Base-by-base conservation (phyloP, 1,140 invertebrate species). In the Saccostrea echinata region DNA sequence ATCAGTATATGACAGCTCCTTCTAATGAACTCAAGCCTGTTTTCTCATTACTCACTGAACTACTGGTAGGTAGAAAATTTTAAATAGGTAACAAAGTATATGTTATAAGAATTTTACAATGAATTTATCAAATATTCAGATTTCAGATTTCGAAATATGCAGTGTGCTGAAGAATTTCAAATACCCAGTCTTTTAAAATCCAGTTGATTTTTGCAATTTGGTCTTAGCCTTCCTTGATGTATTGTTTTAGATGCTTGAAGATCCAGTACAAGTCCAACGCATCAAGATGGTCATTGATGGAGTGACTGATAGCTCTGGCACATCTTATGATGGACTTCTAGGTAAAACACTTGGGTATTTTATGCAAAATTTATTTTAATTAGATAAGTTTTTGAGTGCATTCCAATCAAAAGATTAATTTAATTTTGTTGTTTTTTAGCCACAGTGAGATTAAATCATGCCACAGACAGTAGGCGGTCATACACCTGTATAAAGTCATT, bases 401-500 rank as follows among this genome's bases (percentile, higher is more conserved):
- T 43, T 1, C 1, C 4, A 43, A 1, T 6, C n/a, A n/a, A 43
- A 43, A 43, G 9, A 43, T 0, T 43, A 43, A 6, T 43, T 43
- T 2, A 3, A 1, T 2, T 8, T 43, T n/a, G n/a, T 3, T 27
- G 53, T 57, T 51, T 91, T 93, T 52, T 89, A 95, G 94, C 91
- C 88, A 94, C 93, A 61, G 95, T 95, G 43, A 90, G 92, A 68
- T 90, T 92, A 57, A 94, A 94, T 91, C 94, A 95, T 90, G 90
- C 91, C 27, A 93, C 90, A 84, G 95, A 96, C 90, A 95, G 94
- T 84, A 90, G 95, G 1, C 92, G 95, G 9, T 95, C 95, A 21
- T 96, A 96, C 89, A 94, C 95, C 91, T 95, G 95, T 90, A 95
- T 96, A 83, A 96, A 96, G 92, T 95, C 95, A 85, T 92, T 96